Percentiles rank a stretch among this genome's conserved stretches.
phyloP scores from a whole-genome alignment of 2,113 vertebrate species.

The Leucosticte australis region DNA sequence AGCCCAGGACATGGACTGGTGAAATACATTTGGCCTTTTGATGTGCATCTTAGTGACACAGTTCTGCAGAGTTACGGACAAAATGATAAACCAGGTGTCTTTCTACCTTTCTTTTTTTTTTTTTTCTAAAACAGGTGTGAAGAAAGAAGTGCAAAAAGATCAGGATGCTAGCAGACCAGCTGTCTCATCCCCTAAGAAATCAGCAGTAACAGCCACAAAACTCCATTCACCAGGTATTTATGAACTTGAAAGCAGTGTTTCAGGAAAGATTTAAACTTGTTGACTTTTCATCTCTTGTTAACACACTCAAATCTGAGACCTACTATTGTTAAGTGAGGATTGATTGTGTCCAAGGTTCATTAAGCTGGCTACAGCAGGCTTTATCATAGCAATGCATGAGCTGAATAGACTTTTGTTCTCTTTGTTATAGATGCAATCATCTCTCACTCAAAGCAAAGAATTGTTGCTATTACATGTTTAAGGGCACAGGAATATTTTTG shows the following conservation, averaged over 20 bases:
- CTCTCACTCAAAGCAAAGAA: neutral
- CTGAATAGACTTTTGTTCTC: neutral
- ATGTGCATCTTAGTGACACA: neutral
- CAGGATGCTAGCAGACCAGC: constrained; percentile 69
- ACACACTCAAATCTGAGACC: neutral
- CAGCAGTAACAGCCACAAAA: constrained; percentile 78
- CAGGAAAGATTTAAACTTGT: neutral
- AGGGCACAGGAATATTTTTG: neutral
- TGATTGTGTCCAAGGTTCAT: neutral
- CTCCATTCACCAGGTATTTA: constrained; percentile 87
- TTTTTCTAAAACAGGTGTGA: constrained; percentile 70
- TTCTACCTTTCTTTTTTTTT: neutral
- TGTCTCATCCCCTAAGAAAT: constrained; percentile 85
- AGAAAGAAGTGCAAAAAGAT: constrained; percentile 85
- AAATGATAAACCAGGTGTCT: neutral
- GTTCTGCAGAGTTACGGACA: neutral
- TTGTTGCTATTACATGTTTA: neutral
- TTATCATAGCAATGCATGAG: neutral
- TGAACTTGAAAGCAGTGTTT: neutral
- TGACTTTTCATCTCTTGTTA: neutral
- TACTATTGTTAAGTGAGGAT: neutral
- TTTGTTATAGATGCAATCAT: neutral
- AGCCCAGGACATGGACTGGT: neutral
- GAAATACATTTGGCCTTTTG: neutral
- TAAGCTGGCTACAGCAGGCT: neutral